Conservation (phyloP, 2,888 invertebrate genomes). For the Thysanoteuthis rhombus region DNA sequence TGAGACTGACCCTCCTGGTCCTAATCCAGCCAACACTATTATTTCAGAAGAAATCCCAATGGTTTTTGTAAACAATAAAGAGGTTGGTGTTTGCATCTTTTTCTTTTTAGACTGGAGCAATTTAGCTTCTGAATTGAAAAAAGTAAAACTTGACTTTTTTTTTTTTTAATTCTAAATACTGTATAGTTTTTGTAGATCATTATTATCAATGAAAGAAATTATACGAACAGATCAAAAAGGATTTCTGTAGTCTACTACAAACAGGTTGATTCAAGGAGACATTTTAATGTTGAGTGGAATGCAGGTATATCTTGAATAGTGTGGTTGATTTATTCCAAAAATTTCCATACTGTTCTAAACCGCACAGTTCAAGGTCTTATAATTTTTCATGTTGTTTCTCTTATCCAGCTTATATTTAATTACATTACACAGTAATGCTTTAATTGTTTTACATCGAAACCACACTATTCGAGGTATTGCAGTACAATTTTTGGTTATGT, state of each 20-base stretch:
- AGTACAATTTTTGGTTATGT: too few species aligned
- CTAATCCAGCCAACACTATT: conserved; percentile 96
- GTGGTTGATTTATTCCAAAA: too few species aligned
- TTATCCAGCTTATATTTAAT: too few species aligned
- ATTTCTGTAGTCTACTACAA: not conserved
- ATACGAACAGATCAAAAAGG: not conserved
- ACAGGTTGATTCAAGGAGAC: not conserved
- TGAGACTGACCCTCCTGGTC: conserved; percentile 90
- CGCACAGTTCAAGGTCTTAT: too few species aligned
- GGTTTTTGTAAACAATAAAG: conserved; percentile 73
- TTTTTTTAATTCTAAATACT: not conserved
- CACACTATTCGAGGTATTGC: too few species aligned
- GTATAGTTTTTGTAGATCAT: not conserved
- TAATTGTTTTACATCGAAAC: too few species aligned
- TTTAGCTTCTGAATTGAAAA: not conserved
- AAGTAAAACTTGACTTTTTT: not conserved
- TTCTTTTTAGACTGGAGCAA: not conserved
- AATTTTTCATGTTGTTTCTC: too few species aligned
- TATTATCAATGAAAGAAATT: not conserved
- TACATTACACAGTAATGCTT: too few species aligned
- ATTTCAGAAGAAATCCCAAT: conserved; percentile 95
- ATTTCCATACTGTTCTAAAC: too few species aligned
- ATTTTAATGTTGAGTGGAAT: too few species aligned
- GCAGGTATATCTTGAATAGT: too few species aligned
- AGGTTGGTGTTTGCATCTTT: conserved; percentile 51